Percentiles rank a stretch among this genome's conserved stretches.
Conservation (phyloP, 2,888 invertebrate genomes). For the Baronia brevicornis region DNA sequence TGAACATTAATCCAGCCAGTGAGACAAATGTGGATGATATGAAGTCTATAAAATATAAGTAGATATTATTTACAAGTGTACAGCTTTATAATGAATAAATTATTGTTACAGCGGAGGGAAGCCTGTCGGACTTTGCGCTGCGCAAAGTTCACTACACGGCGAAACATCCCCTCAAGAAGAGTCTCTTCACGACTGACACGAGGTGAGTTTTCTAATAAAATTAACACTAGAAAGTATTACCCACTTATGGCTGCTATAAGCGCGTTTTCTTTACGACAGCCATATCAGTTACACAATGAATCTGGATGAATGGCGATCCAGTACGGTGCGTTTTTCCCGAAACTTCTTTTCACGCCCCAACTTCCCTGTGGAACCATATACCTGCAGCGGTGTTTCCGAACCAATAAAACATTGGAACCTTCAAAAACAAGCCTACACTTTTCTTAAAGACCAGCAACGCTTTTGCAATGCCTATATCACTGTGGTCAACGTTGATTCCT, state of each 20-base stretch:
- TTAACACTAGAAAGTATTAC: constrained; percentile 12
- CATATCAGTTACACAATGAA: no score
- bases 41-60: not conserved
- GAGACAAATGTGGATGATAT: not conserved
- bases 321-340: not conserved
- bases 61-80: constrained; percentile 1
- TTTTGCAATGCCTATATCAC: no score
- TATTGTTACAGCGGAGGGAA: constrained; percentile 89
- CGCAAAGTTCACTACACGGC: constrained; percentile 86
- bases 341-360: no score
- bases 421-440: no score
- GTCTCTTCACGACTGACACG: constrained; percentile 84
- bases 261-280: constrained; percentile 4
- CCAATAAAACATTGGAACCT: no score
- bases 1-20: not conserved
- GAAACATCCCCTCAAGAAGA: constrained; percentile 80
- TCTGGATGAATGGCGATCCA: no score
- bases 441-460: no score
- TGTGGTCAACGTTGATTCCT: no score
- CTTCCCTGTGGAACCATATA: no score
- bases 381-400: no score
- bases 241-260: constrained; percentile 6
- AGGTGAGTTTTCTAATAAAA: constrained; percentile 52
- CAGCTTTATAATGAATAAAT: constrained; percentile 21
- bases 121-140: constrained; percentile 89